Percentiles rank a stretch among this genome's conserved stretches.
phyloP scores from a whole-genome alignment of 2,113 vertebrate species.

The Bostrychus sinensis region DNA sequence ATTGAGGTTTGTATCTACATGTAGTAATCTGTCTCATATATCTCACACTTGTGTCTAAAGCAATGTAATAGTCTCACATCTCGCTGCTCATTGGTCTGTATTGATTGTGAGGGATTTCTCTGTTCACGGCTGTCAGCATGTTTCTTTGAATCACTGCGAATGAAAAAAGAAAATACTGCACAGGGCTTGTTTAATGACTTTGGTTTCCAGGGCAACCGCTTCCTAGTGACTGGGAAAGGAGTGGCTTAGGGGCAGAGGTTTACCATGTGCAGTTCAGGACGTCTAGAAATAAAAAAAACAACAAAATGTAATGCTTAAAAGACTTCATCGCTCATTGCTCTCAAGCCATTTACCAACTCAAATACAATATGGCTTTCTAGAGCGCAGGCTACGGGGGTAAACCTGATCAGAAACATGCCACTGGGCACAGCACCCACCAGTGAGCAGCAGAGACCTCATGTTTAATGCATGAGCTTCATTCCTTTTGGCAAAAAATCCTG shows the following conservation, averaged over 20 bases:
- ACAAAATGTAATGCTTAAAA: slow-evolving; percentile 9
- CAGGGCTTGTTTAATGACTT: slow-evolving; percentile 79
- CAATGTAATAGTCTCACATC: background rate
- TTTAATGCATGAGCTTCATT: slow-evolving; percentile 62
- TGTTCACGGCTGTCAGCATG: slow-evolving; percentile 43
- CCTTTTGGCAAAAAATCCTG: slow-evolving; percentile 50
- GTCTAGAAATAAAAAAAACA: slow-evolving; percentile 21
- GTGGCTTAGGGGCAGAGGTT: slow-evolving; percentile 44
- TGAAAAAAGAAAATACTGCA: slow-evolving; percentile 40
- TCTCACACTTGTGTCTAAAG: background rate
- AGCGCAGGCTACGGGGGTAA: slow-evolving; percentile 1
- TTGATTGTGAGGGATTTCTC: slow-evolving; percentile 29
- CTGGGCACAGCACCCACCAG: slow-evolving; percentile 37
- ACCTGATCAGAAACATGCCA: slow-evolving; percentile 49
- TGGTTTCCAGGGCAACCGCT: slow-evolving; percentile 80
- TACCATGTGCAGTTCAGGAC: slow-evolving; percentile 9
- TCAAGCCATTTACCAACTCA: slow-evolving; percentile 19
- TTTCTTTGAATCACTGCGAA: slow-evolving; percentile 55
- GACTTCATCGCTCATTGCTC: slow-evolving; percentile 2
- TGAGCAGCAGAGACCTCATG: slow-evolving; percentile 47
- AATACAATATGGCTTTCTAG: slow-evolving; percentile 8
- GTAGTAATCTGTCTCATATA: background rate
- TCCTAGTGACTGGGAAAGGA: slow-evolving; percentile 59
- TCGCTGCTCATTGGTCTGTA: slow-evolving; percentile 21
- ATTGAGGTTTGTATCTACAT: background rate